A percentile compares a stretch with the other conserved stretches of the same genome.
These are phyloP conservation scores for Cataglyphis cursor DNA, from an alignment of 2,888 invertebrate species.

Conservation along the genomic window DNA sequence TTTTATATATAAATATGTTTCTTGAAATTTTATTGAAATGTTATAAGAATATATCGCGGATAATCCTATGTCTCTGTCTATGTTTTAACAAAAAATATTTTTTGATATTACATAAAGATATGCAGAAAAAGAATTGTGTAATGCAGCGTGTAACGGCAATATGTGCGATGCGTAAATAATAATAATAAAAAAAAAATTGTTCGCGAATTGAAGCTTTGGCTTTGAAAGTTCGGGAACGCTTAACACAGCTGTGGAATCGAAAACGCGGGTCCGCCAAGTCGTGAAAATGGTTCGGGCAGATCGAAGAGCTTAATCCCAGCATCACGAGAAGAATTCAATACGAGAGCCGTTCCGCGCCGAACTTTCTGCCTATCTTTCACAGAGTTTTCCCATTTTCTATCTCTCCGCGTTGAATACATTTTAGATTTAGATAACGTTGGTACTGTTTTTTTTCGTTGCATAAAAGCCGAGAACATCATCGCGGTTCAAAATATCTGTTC, in stretches of 20 bases:
- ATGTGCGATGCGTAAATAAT: not conserved
- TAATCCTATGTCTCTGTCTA: not conserved
- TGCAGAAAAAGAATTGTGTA: not conserved
- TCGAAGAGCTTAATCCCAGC: conserved; percentile 78
- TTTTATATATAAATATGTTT: not conserved
- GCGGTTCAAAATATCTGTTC: conserved; percentile 15
- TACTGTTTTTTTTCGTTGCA: conserved; percentile 32
- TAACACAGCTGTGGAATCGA: conserved; percentile 73
- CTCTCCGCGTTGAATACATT: conserved; percentile 69
- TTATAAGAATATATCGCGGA: not conserved
- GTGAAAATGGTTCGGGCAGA: conserved; percentile 68
- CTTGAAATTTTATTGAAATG: not conserved
- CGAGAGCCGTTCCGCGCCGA: conserved; percentile 57
- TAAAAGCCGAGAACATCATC: conserved; percentile 49
- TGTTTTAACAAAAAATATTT: not conserved
- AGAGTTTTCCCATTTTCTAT: conserved; percentile 76
- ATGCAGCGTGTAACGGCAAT: not conserved
- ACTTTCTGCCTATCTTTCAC: conserved; percentile 63
- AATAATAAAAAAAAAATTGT: not conserved
- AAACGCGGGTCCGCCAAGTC: conserved; percentile 70
- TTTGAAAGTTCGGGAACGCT: conserved; percentile 55
- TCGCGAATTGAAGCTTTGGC: conserved; percentile 31
- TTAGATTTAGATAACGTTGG: conserved; percentile 63
- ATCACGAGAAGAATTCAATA: conserved; percentile 77
- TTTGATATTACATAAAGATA: conserved; percentile 1